Conservation (phyloP, 1,140 invertebrate genomes). For the Leptopilina clavipes region DNA sequence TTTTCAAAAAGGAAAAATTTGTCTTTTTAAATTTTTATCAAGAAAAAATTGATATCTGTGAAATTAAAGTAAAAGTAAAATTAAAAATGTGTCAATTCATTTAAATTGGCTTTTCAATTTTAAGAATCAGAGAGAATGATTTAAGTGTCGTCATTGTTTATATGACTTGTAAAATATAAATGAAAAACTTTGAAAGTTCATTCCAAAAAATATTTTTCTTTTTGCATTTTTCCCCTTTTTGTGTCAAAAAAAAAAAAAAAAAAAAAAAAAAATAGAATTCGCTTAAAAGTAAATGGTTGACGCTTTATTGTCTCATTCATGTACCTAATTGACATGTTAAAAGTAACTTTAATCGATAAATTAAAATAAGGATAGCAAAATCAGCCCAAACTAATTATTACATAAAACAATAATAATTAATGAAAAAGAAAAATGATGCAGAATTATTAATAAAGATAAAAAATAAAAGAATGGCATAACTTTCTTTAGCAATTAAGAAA, state of each 20-base stretch:
- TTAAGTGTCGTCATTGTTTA: not conserved
- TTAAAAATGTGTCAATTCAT: no score
- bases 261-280: not conserved
- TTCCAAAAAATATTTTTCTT: not conserved
- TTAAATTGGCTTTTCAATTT: not conserved
- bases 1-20: not conserved
- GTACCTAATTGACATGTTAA: slow-evolving; percentile 11
- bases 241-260: no score
- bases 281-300: slow-evolving; percentile 2
- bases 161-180: not conserved
- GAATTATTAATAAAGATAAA: slow-evolving; percentile 25
- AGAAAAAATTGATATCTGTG: no score
- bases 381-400: not conserved
- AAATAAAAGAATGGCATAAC: slow-evolving; percentile 1
- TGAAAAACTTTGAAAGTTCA: not conserved
- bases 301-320: slow-evolving; percentile 18
- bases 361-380: not conserved
- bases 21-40: no score
- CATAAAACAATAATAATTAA: slow-evolving; percentile 24
- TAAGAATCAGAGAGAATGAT: slow-evolving; percentile 21
- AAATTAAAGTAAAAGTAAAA: no score
- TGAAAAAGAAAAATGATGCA: no score
- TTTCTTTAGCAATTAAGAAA: slow-evolving; percentile 9
- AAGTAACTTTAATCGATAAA: not conserved
- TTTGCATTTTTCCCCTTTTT: no score